Conservation (phyloP, 2,888 invertebrate species). For the Chaetogeoica ovagalla region DNA sequence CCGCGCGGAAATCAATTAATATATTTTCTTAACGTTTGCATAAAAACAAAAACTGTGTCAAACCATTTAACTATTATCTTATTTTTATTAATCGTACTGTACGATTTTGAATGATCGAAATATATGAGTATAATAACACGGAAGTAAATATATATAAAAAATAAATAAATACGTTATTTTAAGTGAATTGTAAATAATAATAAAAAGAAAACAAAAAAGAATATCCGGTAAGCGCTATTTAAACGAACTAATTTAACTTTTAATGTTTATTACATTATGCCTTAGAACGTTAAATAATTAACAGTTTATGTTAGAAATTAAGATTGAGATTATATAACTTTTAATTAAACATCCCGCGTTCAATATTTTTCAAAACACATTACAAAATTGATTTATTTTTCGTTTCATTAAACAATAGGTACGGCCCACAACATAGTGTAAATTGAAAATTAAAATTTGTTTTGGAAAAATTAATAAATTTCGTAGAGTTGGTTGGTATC, state of each 20-base stretch:
- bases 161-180: too few relatives aligned
- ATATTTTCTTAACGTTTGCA: neutral
- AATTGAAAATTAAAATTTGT: too few relatives aligned
- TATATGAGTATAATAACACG: too few relatives aligned
- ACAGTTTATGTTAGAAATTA: neutral
- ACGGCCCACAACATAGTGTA: too few relatives aligned
- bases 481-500: too few relatives aligned
- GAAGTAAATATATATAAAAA: too few relatives aligned
- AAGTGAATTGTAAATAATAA: constrained; percentile 3
- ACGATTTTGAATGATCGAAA: neutral
- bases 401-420: neutral
- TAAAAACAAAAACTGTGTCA: neutral
- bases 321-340: neutral
- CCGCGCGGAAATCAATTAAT: neutral
- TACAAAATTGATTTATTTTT: neutral
- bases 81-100: neutral
- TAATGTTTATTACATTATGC: neutral
- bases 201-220: neutral
- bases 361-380: neutral
- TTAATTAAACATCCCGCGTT: neutral
- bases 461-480: too few relatives aligned
- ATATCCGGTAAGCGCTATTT: neutral
- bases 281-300: neutral
- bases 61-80: neutral
- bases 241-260: constrained; percentile 20